These are phyloP conservation scores for Trichechus manatus DNA, from an alignment of 2,113 vertebrate species.

Conservation along the genomic window DNA sequence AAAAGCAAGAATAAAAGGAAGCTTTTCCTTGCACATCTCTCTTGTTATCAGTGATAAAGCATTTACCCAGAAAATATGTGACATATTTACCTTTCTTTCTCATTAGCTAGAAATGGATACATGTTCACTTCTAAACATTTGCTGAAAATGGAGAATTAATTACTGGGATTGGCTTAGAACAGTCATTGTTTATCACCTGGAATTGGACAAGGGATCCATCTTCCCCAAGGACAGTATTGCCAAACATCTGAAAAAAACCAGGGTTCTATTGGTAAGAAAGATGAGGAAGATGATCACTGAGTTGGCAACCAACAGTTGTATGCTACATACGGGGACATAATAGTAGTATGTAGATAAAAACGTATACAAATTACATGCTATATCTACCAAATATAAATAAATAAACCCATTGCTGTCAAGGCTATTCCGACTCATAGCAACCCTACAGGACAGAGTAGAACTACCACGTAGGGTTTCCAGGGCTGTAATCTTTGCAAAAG, in stretches of 20 bases:
- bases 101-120: conserved; percentile 18
- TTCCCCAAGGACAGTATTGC: neutral
- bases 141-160: conserved; percentile 32
- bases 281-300: neutral
- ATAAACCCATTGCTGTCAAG: neutral
- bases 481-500: neutral
- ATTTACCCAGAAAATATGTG: conserved; percentile 19
- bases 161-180: neutral
- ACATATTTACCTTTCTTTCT: neutral
- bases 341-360: neutral
- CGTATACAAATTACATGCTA: neutral
- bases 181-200: neutral
- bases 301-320: neutral
- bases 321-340: neutral
- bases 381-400: neutral
- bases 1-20: conserved; percentile 13
- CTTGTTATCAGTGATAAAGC: neutral
- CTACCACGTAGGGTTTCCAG: neutral
- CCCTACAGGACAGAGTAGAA: neutral
- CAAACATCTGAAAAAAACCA: neutral
- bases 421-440: neutral
- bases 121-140: neutral
- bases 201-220: neutral
- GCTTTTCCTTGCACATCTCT: neutral
- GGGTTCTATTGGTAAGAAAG: neutral